Conservation (phyloP, 2,888 invertebrate species). For the Acrobasis consociella region DNA sequence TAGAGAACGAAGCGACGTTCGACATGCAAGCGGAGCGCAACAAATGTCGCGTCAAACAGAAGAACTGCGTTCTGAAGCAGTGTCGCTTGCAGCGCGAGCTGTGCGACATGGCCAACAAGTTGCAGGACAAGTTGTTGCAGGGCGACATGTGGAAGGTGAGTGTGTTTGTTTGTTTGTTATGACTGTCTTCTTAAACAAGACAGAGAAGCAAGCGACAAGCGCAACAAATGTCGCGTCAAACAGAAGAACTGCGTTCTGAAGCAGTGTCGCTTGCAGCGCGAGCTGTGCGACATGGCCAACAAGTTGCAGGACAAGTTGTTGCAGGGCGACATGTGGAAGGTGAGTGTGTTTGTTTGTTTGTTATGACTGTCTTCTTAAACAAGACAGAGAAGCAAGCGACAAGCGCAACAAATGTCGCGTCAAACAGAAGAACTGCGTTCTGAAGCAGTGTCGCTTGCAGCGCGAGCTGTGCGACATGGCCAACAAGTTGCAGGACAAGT, state of each 20-base stretch:
- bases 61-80: conserved; percentile 53
- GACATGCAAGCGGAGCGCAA: conserved; percentile 55
- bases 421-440: conserved; percentile 51
- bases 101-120: conserved; percentile 34
- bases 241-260: conserved; percentile 52
- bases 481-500: conserved; percentile 46
- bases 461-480: conserved; percentile 42
- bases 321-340: conserved; percentile 59
- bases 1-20: conserved; percentile 56
- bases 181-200: conserved; percentile 32
- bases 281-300: conserved; percentile 43
- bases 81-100: conserved; percentile 53
- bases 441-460: conserved; percentile 56
- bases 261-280: conserved; percentile 53
- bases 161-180: neutral
- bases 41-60: conserved; percentile 44
- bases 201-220: conserved; percentile 57
- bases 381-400: conserved; percentile 54
- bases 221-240: conserved; percentile 39
- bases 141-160: conserved; percentile 60
- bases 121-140: conserved; percentile 49
- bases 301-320: conserved; percentile 47
- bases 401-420: conserved; percentile 44
- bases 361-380: neutral
- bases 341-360: conserved; percentile 29